Conservation (phyloP, 2,797 vertebrate species). For the Silurus aristotelis region DNA sequence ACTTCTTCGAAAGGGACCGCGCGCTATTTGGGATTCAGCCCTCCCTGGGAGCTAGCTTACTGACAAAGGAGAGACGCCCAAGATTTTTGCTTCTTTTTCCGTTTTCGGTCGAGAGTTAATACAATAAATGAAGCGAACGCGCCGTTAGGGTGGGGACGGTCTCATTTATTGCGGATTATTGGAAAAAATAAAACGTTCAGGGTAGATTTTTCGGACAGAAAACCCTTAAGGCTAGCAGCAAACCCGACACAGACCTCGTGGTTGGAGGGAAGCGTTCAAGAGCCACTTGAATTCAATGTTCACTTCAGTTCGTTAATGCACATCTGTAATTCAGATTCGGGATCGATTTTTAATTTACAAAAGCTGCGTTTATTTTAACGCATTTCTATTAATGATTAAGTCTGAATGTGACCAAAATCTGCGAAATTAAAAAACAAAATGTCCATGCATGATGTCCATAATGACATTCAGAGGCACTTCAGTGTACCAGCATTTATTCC, state of each 20-base stretch:
- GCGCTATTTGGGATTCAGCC: neutral
- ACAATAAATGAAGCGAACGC: neutral
- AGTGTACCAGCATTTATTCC: neutral
- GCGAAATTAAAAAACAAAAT: neutral
- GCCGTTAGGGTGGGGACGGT: too few species aligned
- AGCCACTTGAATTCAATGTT: neutral
- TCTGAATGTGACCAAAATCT: too few species aligned
- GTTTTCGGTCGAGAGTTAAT: neutral
- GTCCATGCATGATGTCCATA: neutral
- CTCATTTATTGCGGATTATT: neutral
- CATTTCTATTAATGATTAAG: too few species aligned
- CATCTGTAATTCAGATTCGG: too few species aligned
- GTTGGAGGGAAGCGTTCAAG: constrained; percentile 22
- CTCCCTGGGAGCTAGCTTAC: neutral
- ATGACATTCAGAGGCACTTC: neutral
- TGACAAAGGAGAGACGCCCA: neutral
- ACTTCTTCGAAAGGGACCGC: neutral
- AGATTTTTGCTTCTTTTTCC: neutral
- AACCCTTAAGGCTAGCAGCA: neutral
- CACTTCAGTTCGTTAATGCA: too few species aligned
- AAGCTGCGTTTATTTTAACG: too few species aligned
- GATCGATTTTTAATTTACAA: too few species aligned
- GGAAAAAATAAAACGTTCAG: too few species aligned
- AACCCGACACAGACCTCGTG: constrained; percentile 11
- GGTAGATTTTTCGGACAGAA: neutral